Conservation (phyloP, 1,140 invertebrate genomes). For the Drosophila saltans region DNA sequence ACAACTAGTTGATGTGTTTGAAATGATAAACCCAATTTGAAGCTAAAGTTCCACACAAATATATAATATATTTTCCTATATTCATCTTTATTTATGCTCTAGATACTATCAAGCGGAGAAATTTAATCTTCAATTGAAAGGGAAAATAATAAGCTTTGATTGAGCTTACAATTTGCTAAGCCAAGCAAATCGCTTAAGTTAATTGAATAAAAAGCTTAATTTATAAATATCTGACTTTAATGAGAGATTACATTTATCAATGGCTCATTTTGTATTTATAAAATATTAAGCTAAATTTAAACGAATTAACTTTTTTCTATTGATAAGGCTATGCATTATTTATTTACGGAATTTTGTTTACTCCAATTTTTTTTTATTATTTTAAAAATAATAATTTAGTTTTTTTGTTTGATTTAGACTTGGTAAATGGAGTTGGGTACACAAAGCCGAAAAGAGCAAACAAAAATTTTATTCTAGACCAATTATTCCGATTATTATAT, state of each 20-base stretch:
- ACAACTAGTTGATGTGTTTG: not conserved
- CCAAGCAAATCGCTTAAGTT: slow-evolving; percentile 1
- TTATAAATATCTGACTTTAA: not conserved
- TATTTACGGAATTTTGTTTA: too few relatives aligned
- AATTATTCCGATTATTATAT: too few relatives aligned
- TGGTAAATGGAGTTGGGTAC: too few relatives aligned
- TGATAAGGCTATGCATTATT: too few relatives aligned
- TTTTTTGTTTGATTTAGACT: too few relatives aligned
- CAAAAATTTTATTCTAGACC: too few relatives aligned
- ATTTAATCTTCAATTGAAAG: not conserved
- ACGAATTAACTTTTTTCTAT: too few relatives aligned
- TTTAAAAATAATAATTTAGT: too few relatives aligned
- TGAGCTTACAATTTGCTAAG: not conserved
- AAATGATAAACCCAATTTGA: not conserved
- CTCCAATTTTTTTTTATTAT: too few relatives aligned
- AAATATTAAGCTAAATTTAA: too few relatives aligned
- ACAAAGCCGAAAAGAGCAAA: too few relatives aligned
- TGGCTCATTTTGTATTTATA: not conserved
- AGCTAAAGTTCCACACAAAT: not conserved
- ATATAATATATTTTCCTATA: not conserved
- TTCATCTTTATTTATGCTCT: not conserved
- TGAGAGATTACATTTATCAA: not conserved
- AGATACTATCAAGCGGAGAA: not conserved
- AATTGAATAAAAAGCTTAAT: slow-evolving; percentile 1
- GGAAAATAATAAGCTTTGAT: not conserved